A percentile compares a stretch with the other conserved stretches of the same genome.
Conservation (phyloP, 2,888 invertebrate species). For the Cistogaster globosa region DNA sequence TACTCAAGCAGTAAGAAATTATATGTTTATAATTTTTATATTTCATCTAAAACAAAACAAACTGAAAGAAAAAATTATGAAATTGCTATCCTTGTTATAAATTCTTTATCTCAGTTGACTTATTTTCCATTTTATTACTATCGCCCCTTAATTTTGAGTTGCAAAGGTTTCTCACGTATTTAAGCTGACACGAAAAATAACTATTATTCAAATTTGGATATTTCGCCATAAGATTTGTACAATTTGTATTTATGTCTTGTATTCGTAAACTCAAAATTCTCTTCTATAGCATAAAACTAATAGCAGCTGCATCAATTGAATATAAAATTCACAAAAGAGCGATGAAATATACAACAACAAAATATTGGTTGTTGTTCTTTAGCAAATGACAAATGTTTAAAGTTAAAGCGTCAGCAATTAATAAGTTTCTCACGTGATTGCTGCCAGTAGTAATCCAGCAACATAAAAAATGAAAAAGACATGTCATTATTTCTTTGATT, state of each 20-base stretch:
- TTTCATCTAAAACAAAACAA: too few species aligned
- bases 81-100: too few species aligned
- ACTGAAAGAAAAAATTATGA: too few species aligned
- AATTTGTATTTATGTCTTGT: slow-evolving; percentile 32
- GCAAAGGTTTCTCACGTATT: slow-evolving; percentile 28
- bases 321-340: slow-evolving; percentile 12
- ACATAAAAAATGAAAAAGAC: background rate
- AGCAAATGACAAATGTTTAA: slow-evolving; percentile 40
- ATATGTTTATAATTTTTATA: too few species aligned
- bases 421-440: slow-evolving; percentile 65
- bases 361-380: background rate
- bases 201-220: background rate
- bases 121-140: background rate
- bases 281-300: background rate
- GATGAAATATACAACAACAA: background rate
- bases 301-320: slow-evolving; percentile 22
- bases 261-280: background rate
- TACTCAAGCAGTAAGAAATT: too few species aligned
- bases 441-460: background rate
- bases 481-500: slow-evolving; percentile 10
- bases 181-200: slow-evolving; percentile 5
- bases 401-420: slow-evolving; percentile 65
- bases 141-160: background rate
- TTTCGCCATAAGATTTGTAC: background rate
- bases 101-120: background rate